Conservation (phyloP, 2,113 vertebrate species). For the Myiopsitta monachus region DNA sequence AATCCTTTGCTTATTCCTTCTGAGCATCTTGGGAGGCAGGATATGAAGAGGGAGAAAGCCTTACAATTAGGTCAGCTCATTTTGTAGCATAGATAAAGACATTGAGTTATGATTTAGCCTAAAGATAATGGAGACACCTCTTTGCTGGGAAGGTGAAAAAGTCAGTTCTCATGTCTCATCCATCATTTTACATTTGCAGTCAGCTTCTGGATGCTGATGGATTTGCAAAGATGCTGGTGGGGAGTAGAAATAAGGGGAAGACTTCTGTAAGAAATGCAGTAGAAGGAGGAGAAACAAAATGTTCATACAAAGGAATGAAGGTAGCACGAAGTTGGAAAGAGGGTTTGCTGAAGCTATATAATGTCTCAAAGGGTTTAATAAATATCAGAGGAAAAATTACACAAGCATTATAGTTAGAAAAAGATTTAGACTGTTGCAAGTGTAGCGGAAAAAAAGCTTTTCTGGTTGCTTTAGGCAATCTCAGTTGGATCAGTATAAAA, state of each 20-base stretch:
- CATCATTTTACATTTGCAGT: background rate
- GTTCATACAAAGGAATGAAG: background rate
- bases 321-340: background rate
- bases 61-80: background rate
- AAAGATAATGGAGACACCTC: background rate
- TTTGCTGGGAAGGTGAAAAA: background rate
- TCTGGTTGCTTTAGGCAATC: background rate
- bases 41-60: background rate
- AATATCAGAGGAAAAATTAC: constrained; percentile 51
- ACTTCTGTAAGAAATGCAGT: background rate
- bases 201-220: background rate
- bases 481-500: background rate
- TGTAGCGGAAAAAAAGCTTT: constrained; percentile 20
- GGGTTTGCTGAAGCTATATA: background rate
- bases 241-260: background rate
- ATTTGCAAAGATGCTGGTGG: background rate
- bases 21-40: background rate
- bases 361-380: constrained; percentile 34
- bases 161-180: background rate
- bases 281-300: constrained; percentile 6
- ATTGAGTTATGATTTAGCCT: background rate
- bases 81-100: background rate
- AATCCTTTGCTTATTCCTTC: background rate
- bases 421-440: constrained; percentile 14
- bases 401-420: background rate